A percentile compares a stretch with the other conserved stretches of the same genome.
These are phyloP conservation scores for Drosophila putrida DNA, from an alignment of 2,888 invertebrate genomes.

Conservation along the genomic window DNA sequence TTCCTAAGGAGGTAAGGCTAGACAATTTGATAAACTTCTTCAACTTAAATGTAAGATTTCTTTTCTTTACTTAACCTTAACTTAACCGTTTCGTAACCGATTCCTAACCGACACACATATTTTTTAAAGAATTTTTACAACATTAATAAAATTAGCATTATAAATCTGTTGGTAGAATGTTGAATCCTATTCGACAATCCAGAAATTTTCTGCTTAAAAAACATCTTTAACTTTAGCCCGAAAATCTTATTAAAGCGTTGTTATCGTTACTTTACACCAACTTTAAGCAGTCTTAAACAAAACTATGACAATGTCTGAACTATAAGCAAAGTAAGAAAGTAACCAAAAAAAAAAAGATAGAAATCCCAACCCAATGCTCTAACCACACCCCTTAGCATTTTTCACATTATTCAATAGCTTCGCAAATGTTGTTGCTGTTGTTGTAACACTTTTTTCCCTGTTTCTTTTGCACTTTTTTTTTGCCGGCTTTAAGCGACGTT, in stretches of 20 bases:
- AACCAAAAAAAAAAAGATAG: conserved; percentile 2
- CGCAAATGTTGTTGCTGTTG: conserved; percentile 53
- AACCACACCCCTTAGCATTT: conserved; percentile 61
- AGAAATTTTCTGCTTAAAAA: no score
- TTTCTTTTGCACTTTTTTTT: conserved; percentile 40
- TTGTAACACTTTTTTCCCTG: conserved; percentile 39
- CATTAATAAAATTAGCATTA: no score
- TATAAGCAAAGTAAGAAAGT: conserved; percentile 3
- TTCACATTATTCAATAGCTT: conserved; percentile 56
- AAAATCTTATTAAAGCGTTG: background rate
- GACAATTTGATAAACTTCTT: background rate
- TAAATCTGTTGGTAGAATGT: no score
- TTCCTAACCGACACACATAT: background rate
- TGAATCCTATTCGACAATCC: no score
- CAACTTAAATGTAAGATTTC: background rate
- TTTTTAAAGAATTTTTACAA: no score
- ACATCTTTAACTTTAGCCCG: background rate
- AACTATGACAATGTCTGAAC: conserved; percentile 14
- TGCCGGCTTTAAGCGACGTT: conserved; percentile 63
- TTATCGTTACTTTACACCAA: background rate
- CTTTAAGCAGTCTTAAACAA: background rate
- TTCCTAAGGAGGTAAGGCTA: background rate
- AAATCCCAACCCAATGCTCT: conserved; percentile 23
- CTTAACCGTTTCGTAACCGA: background rate
- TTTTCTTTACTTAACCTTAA: no score